Percentiles rank a stretch among this genome's conserved stretches.
These are phyloP conservation scores for Uropsilus gracilis DNA, from an alignment of 2,113 vertebrate species.

Conservation along the genomic window DNA sequence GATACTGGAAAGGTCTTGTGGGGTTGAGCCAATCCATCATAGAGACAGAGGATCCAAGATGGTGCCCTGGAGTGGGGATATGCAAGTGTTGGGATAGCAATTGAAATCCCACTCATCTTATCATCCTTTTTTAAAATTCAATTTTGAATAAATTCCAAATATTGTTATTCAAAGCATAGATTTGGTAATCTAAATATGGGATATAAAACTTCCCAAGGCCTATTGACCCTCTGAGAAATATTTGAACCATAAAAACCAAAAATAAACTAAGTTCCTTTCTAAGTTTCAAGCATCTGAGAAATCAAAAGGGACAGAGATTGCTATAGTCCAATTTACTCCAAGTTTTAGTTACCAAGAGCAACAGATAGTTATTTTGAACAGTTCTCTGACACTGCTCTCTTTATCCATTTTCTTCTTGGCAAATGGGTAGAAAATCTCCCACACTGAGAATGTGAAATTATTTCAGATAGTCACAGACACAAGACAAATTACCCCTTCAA, in stretches of 20 bases:
- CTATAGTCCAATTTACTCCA: slow-evolving; percentile 22
- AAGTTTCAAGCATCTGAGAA: slow-evolving; percentile 59
- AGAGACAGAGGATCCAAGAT: neutral
- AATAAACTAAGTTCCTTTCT: slow-evolving; percentile 66
- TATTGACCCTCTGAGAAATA: slow-evolving; percentile 73
- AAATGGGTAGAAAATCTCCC: slow-evolving; percentile 29
- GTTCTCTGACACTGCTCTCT: neutral
- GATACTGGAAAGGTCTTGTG: neutral
- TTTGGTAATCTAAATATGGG: slow-evolving; percentile 65
- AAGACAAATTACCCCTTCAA: neutral
- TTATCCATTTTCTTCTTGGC: slow-evolving; percentile 27
- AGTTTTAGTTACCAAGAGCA: slow-evolving; percentile 67
- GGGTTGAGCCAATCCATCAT: accelerated
- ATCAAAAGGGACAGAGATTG: slow-evolving; percentile 33
- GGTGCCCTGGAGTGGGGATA: neutral
- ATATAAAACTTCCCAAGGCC: slow-evolving; percentile 66
- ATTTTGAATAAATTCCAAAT: slow-evolving; percentile 38
- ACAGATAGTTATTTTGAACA: slow-evolving; percentile 61
- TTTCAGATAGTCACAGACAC: slow-evolving; percentile 20
- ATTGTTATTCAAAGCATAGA: slow-evolving; percentile 61
- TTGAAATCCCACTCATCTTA: neutral
- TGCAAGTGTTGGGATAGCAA: neutral
- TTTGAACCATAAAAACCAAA: slow-evolving; percentile 64
- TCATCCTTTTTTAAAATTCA: neutral
- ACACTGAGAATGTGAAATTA: neutral